These are phyloP conservation scores for Acleris literana DNA, from an alignment of 2,888 invertebrate species.

Conservation along the genomic window DNA sequence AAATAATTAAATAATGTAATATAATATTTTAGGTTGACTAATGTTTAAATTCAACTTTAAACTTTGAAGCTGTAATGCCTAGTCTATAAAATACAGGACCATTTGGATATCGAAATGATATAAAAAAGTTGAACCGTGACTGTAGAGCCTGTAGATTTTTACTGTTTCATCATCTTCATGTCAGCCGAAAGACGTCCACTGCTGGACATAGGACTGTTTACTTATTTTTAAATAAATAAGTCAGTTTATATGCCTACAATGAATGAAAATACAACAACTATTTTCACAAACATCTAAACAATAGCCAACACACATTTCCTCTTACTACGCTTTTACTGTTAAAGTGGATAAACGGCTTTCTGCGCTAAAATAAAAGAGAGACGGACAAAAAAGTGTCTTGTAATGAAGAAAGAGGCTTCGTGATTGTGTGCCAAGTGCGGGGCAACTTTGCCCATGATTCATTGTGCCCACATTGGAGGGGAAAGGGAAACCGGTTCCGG, in stretches of 20 bases:
- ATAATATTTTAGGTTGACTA: no score
- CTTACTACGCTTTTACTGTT: conserved; percentile 42
- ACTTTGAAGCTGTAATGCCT: no score
- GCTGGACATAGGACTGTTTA: no score
- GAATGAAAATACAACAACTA: conserved; percentile 14
- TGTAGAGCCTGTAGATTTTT: no score
- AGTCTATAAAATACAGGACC: no score
- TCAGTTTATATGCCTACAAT: neutral
- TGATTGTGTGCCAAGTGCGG: conserved; percentile 58
- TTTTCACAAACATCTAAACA: conserved; percentile 33
- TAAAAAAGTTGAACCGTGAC: no score
- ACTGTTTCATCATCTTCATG: no score
- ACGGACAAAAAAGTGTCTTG: conserved; percentile 49
- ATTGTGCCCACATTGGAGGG: conserved; percentile 49
- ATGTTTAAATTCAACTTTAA: no score
- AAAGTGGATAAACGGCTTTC: conserved; percentile 52
- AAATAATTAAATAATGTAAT: no score
- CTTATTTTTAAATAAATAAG: neutral
- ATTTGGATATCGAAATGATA: no score
- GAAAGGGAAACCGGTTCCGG: conserved; percentile 31
- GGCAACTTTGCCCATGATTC: conserved; percentile 57
- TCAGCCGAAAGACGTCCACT: no score
- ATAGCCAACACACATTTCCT: conserved; percentile 44
- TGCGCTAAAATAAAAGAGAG: conserved; percentile 48
- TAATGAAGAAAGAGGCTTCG: conserved; percentile 57